A percentile compares a stretch with the other conserved stretches of the same genome.
phyloP scores from a whole-genome alignment of 2,888 invertebrate species.

The Andrena praecox region DNA sequence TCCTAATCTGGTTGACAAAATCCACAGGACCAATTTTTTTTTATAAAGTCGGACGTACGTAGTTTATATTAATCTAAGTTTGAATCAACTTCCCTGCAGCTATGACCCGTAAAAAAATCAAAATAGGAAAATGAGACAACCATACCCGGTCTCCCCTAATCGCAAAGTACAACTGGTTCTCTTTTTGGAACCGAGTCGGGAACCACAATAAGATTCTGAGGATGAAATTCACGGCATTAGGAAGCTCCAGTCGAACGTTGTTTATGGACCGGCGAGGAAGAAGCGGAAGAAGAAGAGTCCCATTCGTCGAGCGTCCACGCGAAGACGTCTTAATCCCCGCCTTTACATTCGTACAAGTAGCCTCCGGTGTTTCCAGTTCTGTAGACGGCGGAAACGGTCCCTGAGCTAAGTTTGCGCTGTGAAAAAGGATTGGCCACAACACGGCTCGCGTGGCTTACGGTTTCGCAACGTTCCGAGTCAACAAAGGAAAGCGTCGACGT shows the following conservation, averaged over 20 bases:
- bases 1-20: too few species aligned
- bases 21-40: too few species aligned
- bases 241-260: not conserved
- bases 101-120: too few species aligned
- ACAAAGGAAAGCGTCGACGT: conserved; percentile 61
- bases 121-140: too few species aligned
- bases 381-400: not conserved
- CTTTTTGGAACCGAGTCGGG: conserved; percentile 10
- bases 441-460: conserved; percentile 17
- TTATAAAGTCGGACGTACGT: too few species aligned
- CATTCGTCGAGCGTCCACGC: not conserved
- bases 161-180: conserved; percentile 1
- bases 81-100: too few species aligned
- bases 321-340: not conserved
- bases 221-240: not conserved
- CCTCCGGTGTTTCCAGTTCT: not conserved
- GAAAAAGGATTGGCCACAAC: conserved; percentile 28
- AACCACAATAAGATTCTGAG: not conserved
- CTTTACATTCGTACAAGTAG: not conserved
- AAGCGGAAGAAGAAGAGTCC: not conserved
- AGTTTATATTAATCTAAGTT: too few species aligned
- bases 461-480: conserved; percentile 57
- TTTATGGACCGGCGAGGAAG: not conserved
- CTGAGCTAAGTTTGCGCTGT: not conserved
- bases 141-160: too few species aligned